A percentile compares a stretch with the other conserved stretches of the same genome.
phyloP scores from a whole-genome alignment of 2,113 vertebrate genomes.

The Aspiorhynchus laticeps region DNA sequence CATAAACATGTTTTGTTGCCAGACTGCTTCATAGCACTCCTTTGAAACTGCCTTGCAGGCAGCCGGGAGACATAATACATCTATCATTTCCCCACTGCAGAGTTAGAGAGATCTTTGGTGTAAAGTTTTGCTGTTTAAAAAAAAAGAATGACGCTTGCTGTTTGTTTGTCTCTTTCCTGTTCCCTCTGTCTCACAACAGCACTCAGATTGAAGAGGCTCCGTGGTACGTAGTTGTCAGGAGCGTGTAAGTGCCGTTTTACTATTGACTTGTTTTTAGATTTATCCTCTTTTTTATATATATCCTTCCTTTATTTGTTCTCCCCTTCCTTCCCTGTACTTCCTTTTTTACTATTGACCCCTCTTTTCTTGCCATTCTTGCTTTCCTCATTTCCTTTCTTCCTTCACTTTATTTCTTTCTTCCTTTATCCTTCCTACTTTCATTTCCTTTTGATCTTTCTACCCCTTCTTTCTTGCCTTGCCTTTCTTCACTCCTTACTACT shows the following conservation, averaged over 20 bases:
- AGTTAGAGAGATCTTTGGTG: conserved; percentile 42
- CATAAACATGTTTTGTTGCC: conserved; percentile 46
- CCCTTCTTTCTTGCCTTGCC: too few relatives aligned
- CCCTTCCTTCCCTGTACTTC: neutral
- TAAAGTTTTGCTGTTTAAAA: conserved; percentile 38
- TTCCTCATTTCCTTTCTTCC: neutral
- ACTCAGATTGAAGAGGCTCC: conserved; percentile 73
- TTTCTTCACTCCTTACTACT: too few relatives aligned
- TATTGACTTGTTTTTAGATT: conserved; percentile 7
- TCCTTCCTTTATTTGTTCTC: neutral
- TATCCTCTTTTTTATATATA: neutral
- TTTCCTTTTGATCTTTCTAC: too few relatives aligned
- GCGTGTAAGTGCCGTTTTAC: conserved; percentile 65
- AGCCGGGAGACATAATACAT: conserved; percentile 36
- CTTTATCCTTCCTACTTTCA: too few relatives aligned
- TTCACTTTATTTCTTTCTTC: neutral
- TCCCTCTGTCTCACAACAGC: conserved; percentile 67
- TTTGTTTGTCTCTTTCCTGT: conserved; percentile 63
- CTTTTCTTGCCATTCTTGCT: neutral
- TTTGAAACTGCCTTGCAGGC: conserved; percentile 49
- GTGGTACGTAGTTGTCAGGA: conserved; percentile 75
- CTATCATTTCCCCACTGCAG: conserved; percentile 39
- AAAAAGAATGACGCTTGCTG: conserved; percentile 50
- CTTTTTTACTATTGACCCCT: neutral
- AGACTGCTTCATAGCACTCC: conserved; percentile 34